A percentile compares a stretch with the other conserved stretches of the same genome.
phyloP scores from a whole-genome alignment of 2,888 invertebrate genomes.

The Athalia cordata region DNA sequence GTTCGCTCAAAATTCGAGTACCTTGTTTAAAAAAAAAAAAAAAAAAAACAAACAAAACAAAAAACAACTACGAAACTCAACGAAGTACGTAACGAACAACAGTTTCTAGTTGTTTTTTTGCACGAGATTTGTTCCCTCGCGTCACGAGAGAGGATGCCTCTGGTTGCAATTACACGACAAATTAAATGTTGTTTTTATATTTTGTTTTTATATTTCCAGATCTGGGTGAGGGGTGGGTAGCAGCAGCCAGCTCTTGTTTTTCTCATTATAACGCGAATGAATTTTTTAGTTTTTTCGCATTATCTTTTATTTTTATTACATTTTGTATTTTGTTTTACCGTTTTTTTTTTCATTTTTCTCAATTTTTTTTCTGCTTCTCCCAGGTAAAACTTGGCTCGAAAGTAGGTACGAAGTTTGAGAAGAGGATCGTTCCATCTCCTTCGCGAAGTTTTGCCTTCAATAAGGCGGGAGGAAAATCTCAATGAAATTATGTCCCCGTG shows the following conservation, averaged over 20 bases:
- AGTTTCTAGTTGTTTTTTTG: too few relatives aligned
- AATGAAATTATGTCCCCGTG: too few relatives aligned
- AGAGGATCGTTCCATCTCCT: not conserved
- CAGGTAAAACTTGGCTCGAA: constrained; percentile 28
- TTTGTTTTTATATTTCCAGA: constrained; percentile 46
- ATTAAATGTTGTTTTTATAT: constrained; percentile 45
- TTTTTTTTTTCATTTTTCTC: not conserved
- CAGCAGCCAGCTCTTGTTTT: not conserved
- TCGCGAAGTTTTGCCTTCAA: not conserved
- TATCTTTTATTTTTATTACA: too few relatives aligned
- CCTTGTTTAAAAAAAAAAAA: too few relatives aligned
- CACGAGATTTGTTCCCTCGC: constrained; percentile 18
- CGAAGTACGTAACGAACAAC: too few relatives aligned
- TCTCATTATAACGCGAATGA: constrained; percentile 13
- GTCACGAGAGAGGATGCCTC: constrained; percentile 1
- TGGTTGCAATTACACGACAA: constrained; percentile 45
- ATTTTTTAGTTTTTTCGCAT: not conserved
- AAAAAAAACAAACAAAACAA: too few relatives aligned
- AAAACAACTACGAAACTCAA: too few relatives aligned
- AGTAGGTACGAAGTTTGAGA: constrained; percentile 14
- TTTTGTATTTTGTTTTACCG: too few relatives aligned
- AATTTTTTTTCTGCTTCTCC: constrained; percentile 5
- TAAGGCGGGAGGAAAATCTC: too few relatives aligned
- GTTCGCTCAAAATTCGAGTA: too few relatives aligned
- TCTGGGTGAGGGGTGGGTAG: not conserved